Percentiles rank a stretch among this genome's conserved stretches.
Conservation (phyloP, 2,797 vertebrate species). For the Anomalospiza imberbis region DNA sequence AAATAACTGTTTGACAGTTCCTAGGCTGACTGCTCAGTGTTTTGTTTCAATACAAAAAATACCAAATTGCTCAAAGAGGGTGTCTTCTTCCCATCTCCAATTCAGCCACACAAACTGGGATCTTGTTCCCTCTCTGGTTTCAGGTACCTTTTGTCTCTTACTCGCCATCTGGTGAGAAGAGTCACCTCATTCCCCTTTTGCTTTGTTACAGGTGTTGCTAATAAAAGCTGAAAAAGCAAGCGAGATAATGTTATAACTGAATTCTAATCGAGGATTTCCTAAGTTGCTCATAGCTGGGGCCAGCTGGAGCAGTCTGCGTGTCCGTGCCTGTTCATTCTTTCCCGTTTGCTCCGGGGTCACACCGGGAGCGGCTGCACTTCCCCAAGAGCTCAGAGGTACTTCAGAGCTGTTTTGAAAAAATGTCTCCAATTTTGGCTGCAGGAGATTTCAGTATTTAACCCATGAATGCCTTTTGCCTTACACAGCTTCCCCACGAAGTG, state of each 20-base stretch:
- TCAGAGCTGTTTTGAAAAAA: neutral
- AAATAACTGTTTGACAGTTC: neutral
- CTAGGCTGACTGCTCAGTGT: neutral
- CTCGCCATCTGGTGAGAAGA: neutral
- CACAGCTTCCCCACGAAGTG: rapidly evolving
- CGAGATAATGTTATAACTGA: neutral
- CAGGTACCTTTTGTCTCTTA: neutral
- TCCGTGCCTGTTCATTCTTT: neutral
- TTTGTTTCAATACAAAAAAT: neutral
- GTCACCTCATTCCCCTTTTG: neutral
- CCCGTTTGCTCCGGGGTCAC: neutral
- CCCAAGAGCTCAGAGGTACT: neutral
- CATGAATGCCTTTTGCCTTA: neutral
- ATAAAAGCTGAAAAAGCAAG: neutral
- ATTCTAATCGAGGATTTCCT: neutral
- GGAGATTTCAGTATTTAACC: neutral
- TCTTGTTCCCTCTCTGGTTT: neutral
- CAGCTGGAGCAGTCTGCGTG: rapidly evolving
- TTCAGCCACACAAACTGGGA: neutral
- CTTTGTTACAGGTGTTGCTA: neutral
- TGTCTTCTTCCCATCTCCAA: neutral
- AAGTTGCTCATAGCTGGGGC: neutral
- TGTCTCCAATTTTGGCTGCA: rapidly evolving
- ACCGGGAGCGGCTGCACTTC: rapidly evolving
- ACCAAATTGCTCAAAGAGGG: neutral